Base-by-base conservation (phyloP, 2,888 invertebrate species). In the Mystacides longicornis region DNA sequence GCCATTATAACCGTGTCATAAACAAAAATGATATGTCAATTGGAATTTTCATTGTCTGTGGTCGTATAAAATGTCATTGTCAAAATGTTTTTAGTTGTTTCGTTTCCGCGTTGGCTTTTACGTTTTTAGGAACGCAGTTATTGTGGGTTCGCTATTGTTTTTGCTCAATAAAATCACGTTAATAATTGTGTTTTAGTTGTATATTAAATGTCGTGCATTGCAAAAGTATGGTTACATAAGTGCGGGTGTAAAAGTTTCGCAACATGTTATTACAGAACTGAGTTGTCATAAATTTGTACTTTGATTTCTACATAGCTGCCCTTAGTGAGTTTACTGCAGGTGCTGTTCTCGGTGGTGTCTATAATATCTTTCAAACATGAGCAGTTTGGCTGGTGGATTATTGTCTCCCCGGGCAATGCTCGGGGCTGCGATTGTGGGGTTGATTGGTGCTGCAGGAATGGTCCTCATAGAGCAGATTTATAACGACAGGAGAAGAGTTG, bases 381-480 rank as follows among this genome's bases (percentile, higher is more conserved):
- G 52, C 22, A 21, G 42, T 19, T 11, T 45, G n/a, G 23, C 37
- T 7, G 23, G 49, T 54, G 46, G 46, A n/a, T 67, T 69, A 33
- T 61, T 74, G 1, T 69, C 72, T 1, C 67, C 74, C 3, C 71
- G 74, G 23, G 63, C 71, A 48, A 67, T 77, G 68, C 66, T 73
- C 52, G 77, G 77, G 5, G 77, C 77, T 1, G 77, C 77, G 19
- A 69, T 77, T 1, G 74, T 77, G 0, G 77, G 77, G 3, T 68
- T 77, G 1, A 74, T 77, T 1, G 75, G 77, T 2, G 77, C 77
- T 1, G 76, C 76, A 31, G 77, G 77, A 2, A 69, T 77, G 55
- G 76, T 74, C 63, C 71, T 77, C 52, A 74, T 76, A 55, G 77
- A 77, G 64, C 75, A 76, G 60, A 67, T 77, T 0, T 75, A 75